Percentiles rank a stretch among this genome's conserved stretches.
Conservation (phyloP, 1,140 invertebrate genomes). For the Pinna nobilis region DNA sequence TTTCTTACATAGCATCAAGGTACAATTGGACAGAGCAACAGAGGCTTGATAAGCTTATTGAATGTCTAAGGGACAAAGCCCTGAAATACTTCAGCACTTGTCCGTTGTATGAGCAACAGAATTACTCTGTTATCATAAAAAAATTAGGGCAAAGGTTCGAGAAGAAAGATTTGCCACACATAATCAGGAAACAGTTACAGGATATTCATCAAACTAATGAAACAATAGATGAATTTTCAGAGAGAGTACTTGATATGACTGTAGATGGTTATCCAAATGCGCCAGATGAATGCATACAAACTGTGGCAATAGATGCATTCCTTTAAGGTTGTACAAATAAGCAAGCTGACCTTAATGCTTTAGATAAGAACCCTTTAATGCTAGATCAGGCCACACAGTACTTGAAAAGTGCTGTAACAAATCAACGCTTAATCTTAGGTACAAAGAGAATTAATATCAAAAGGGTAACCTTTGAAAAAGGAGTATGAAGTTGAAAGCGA, state of each 20-base stretch:
- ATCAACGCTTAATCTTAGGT: slow-evolving; percentile 7
- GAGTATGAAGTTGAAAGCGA: too few species aligned
- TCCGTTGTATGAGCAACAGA: background rate
- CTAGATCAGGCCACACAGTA: background rate
- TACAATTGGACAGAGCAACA: slow-evolving; percentile 16
- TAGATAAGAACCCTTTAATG: slow-evolving; percentile 30
- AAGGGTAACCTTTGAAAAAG: too few species aligned
- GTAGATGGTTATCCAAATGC: slow-evolving; percentile 21
- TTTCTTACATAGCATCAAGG: slow-evolving; percentile 19
- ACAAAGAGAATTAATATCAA: background rate
- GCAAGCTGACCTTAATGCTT: slow-evolving; percentile 8
- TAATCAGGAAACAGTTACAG: too few species aligned
- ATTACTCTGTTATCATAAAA: too few species aligned
- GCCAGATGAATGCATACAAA: slow-evolving; percentile 6
- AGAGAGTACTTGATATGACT: slow-evolving; percentile 8
- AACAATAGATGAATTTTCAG: slow-evolving; percentile 21
- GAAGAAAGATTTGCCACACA: too few species aligned
- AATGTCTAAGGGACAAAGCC: slow-evolving; percentile 16
- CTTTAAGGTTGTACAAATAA: slow-evolving; percentile 21
- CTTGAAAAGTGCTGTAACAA: slow-evolving; percentile 22
- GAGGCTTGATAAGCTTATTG: slow-evolving; percentile 19
- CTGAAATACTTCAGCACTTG: slow-evolving; percentile 24
- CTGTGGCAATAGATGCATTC: slow-evolving; percentile 9
- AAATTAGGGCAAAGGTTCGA: too few species aligned
- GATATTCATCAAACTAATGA: too few species aligned